Conservation (phyloP, 2,888 invertebrate species). For the Galerucella calmariensis region DNA sequence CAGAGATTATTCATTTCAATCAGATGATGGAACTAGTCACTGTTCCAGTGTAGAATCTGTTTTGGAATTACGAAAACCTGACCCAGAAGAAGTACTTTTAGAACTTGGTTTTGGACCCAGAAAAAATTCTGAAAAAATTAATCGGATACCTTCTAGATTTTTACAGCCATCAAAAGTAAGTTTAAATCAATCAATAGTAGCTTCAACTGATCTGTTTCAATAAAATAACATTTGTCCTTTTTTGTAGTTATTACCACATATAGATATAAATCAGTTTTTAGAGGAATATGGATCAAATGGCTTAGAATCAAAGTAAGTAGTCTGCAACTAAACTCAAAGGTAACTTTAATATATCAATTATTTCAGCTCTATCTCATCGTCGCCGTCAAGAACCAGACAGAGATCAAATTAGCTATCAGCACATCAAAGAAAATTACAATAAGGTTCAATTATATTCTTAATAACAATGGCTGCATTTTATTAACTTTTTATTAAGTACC, state of each 20-base stretch:
- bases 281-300: slow-evolving; percentile 59
- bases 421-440: neutral
- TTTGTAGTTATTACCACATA: slow-evolving; percentile 59
- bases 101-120: slow-evolving; percentile 84
- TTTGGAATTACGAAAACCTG: slow-evolving; percentile 83
- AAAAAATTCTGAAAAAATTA: slow-evolving; percentile 74
- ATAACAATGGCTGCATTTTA: neutral
- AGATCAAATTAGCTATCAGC: slow-evolving; percentile 44
- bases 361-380: slow-evolving; percentile 50
- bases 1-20: slow-evolving; percentile 62
- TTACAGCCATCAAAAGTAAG: slow-evolving; percentile 81
- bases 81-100: slow-evolving; percentile 88
- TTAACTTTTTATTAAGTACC: neutral
- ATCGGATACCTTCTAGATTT: slow-evolving; percentile 86
- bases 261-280: slow-evolving; percentile 62
- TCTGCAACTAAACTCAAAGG: too few species aligned
- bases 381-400: slow-evolving; percentile 50
- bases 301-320: slow-evolving; percentile 46
- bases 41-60: slow-evolving; percentile 86
- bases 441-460: neutral
- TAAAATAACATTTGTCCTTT: neutral
- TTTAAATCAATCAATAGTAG: neutral
- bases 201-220: neutral
- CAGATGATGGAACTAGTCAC: slow-evolving; percentile 69
- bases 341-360: slow-evolving; percentile 5